Evolutionary conservation across 2,888 invertebrate species (phyloP).

Genomic region (Chymomyza amoena): DNA sequence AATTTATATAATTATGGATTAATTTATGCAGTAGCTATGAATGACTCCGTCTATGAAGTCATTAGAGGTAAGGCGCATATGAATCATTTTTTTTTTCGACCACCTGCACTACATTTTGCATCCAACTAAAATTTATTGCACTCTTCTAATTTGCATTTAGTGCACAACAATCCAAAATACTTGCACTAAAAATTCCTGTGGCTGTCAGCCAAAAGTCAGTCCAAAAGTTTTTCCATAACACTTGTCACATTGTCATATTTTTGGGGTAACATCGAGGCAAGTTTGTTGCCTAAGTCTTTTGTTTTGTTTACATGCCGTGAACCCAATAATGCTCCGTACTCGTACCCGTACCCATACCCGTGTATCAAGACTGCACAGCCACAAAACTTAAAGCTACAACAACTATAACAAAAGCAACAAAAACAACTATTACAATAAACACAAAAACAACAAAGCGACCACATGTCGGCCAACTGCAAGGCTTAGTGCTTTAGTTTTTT

Average conservation of each 20-base stretch:
- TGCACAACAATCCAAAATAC: neutral
- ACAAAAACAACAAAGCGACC: conserved; percentile 3
- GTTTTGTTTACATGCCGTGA: conserved; percentile 12
- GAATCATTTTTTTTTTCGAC: neutral
- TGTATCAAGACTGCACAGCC: conserved; percentile 12
- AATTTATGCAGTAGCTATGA: neutral
- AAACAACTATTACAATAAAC: neutral
- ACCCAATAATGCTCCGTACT: neutral
- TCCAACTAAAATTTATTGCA: neutral
- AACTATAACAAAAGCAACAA: neutral
- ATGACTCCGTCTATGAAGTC: neutral
- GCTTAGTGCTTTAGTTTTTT: conserved; percentile 15
- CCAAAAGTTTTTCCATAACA: neutral
- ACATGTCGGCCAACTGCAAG: conserved; percentile 11
- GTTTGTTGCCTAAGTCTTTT: conserved; percentile 63
- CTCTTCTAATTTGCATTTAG: conserved; percentile 50
- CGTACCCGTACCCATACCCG: too few relatives aligned
- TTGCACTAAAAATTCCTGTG: conserved; percentile 32
- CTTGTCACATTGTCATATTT: neutral
- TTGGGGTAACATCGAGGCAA: conserved; percentile 20
- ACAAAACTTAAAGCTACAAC: neutral
- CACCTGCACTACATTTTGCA: neutral
- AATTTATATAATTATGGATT: neutral
- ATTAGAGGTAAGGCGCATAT: neutral
- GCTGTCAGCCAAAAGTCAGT: conserved; percentile 30